Evolutionary conservation across 2,797 vertebrate genomes (phyloP).

Genomic region (Pipistrellus pygmaeus): DNA sequence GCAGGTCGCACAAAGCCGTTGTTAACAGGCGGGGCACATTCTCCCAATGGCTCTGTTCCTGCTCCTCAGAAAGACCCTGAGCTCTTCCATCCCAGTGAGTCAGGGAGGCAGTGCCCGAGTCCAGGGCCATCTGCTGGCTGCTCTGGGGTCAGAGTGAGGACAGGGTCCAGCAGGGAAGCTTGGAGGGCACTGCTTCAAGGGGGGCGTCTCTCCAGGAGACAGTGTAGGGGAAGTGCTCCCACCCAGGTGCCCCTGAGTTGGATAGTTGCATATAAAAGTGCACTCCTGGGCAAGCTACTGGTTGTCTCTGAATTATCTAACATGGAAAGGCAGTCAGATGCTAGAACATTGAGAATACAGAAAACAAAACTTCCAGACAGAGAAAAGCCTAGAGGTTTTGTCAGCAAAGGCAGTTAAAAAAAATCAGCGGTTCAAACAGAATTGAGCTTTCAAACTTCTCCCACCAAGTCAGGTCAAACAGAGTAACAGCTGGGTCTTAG

Average conservation of each 20-base stretch:
- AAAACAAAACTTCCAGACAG: neutral
- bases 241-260: neutral
- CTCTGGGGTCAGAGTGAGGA: slow-evolving; percentile 63
- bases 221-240: slow-evolving; percentile 13
- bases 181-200: slow-evolving; percentile 23
- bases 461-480: slow-evolving; percentile 75
- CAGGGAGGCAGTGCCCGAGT: slow-evolving; percentile 32
- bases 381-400: neutral
- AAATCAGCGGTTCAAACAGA: slow-evolving; percentile 79
- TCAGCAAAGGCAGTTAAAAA: slow-evolving; percentile 6
- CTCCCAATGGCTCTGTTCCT: slow-evolving; percentile 15
- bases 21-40: neutral
- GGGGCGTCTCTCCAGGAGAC: slow-evolving; percentile 37
- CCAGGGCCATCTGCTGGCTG: slow-evolving; percentile 48
- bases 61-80: neutral
- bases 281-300: neutral
- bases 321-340: neutral
- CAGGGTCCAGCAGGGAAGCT: slow-evolving; percentile 63
- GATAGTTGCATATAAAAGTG: neutral
- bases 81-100: neutral
- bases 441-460: slow-evolving; percentile 78
- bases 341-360: neutral
- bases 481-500: slow-evolving; percentile 90
- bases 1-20: neutral
- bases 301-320: neutral